Evolutionary conservation across 2,888 invertebrate species (phyloP), one percentile per base, ranked within the genome.

Genomic region (Phoenoteleia sp.): DNA sequence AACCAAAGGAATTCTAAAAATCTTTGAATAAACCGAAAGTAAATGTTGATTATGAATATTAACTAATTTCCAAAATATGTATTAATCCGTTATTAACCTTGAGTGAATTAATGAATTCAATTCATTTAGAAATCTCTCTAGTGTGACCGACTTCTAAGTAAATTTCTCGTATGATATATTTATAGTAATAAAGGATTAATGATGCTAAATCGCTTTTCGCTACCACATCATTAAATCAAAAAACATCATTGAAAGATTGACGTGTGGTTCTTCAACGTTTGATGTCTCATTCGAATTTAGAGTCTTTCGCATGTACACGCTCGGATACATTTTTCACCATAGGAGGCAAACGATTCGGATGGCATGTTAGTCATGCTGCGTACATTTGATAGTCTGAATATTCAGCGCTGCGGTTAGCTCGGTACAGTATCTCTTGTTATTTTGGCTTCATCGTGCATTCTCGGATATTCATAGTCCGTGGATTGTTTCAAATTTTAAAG

Each of bases 321-420:
- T 42, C 6, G 64, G 23, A 56, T 52, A 62, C 42, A 71, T 79
- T 79, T 79, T 79, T 79, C 79, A 42, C 79, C 64, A 62, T 79
- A 67, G 76, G 66, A 76, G 60, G 77, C 76, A 64, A 71, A 71
- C 64, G 71, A 71, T 71, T 56, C 56, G 29, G 64, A 64, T 71
- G 71, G 71, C 72, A 80, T 66, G 80, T 80, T 80, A 72, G 72
- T 64, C 15, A 72, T 80, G 80, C 47, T 49, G 62, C 71, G 72
- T 64, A 56, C 69, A 71, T 80, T 71, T 64, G 71, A 72, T 80
- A 79, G 80, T 36, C 47, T 72, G 80, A 80, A 80, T 80, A 80
- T 80, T 80, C 80, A 80, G 80, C 64, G 25, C 39, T 72, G 72
- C 62, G 72, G 80, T 72, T 80, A 64, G 72, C 72, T 62, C 45